Evolutionary conservation across 2,888 invertebrate genomes (phyloP).

Genomic region (Drosophila cracens): DNA sequence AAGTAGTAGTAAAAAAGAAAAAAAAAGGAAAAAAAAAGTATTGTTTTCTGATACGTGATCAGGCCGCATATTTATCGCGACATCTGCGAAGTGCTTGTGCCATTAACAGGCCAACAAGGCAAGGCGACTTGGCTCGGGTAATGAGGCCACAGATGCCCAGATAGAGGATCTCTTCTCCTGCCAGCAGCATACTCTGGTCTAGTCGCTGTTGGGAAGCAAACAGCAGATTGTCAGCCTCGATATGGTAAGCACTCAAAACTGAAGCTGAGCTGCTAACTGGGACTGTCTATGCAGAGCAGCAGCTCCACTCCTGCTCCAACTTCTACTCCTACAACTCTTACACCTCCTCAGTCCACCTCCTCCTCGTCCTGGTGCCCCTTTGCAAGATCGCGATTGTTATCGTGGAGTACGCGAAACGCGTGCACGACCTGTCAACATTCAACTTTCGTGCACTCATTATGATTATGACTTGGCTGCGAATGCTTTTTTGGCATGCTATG

Average conservation of each 20-base stretch:
- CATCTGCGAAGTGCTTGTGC: constrained; percentile 58
- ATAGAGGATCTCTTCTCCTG: constrained; percentile 60
- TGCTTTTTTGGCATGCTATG: constrained; percentile 3
- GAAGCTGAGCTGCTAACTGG: constrained; percentile 36
- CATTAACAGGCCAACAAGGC: constrained; percentile 50
- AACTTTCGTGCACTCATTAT: constrained; percentile 72
- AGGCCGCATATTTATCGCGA: constrained; percentile 78
- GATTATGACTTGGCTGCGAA: constrained; percentile 64
- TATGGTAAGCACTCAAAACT: constrained; percentile 80
- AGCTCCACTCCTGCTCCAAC: constrained; percentile 18
- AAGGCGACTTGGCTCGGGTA: constrained; percentile 50
- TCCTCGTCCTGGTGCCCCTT: not conserved
- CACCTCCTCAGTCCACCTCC: constrained; percentile 1
- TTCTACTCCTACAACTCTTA: constrained; percentile 2
- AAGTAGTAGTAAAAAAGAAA: constrained; percentile 6
- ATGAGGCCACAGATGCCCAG: constrained; percentile 74
- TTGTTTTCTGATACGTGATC: constrained; percentile 71
- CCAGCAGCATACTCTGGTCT: not conserved
- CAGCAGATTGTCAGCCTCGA: constrained; percentile 54
- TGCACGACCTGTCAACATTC: constrained; percentile 78
- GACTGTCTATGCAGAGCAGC: constrained; percentile 71
- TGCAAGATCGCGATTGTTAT: constrained; percentile 50
- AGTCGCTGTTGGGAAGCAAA: constrained; percentile 16
- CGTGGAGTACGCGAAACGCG: constrained; percentile 72
- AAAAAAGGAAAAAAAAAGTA: constrained; percentile 34